These are phyloP conservation scores for Drosophila rubida DNA, from an alignment of 2,888 invertebrate genomes.

Conservation along the genomic window DNA sequence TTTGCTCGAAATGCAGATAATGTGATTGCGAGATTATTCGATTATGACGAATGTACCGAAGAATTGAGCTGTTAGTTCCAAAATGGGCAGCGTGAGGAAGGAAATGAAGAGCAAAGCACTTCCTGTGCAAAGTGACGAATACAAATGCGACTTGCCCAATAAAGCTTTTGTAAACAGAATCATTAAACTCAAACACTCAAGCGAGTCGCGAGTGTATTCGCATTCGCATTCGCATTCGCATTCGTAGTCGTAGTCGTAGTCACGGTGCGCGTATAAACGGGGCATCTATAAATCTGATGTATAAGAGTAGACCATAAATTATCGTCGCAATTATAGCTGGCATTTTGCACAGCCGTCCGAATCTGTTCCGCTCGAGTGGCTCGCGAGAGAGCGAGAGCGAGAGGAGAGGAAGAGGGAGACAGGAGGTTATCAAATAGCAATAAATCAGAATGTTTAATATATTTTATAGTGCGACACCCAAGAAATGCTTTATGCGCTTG, in stretches of 20 bases:
- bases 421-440: constrained; percentile 78
- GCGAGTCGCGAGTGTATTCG: constrained; percentile 3
- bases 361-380: constrained; percentile 54
- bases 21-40: not conserved
- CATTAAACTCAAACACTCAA: constrained; percentile 53
- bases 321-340: constrained; percentile 69
- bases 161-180: constrained; percentile 63
- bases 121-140: constrained; percentile 30
- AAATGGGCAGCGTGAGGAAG: not conserved
- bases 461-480: constrained; percentile 67
- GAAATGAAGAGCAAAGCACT: constrained; percentile 13
- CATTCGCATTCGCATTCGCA: not conserved
- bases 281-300: constrained; percentile 60
- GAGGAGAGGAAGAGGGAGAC: not conserved
- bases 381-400: not conserved
- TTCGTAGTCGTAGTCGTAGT: not conserved
- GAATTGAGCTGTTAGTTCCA: constrained; percentile 4
- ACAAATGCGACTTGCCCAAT: constrained; percentile 30
- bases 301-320: constrained; percentile 65
- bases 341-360: constrained; percentile 63
- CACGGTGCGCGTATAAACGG: constrained; percentile 5
- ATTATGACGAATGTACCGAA: too few species aligned
- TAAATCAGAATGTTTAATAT: constrained; percentile 76
- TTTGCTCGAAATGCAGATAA: not conserved
- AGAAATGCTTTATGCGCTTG: constrained; percentile 33